Conservation (phyloP, 53 echinoderm and acorn worm genomes). For the Hippasteria phrygiana region DNA sequence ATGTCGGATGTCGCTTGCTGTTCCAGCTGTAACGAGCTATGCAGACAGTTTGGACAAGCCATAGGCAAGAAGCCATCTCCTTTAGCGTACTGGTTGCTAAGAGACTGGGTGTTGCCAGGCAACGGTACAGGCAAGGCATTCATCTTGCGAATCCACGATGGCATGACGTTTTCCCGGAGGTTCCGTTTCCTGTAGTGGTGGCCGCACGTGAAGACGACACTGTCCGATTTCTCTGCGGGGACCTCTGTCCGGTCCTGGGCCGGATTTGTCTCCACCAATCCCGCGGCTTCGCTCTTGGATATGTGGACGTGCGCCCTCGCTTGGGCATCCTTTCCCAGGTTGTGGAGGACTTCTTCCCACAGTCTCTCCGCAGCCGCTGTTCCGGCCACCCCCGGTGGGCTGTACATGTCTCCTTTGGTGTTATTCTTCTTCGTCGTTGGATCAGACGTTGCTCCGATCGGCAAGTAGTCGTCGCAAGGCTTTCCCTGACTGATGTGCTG, state of each 20-base stretch:
- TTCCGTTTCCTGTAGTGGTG: conserved; percentile 77
- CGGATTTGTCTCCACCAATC: conserved; percentile 45
- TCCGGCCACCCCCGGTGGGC: conserved; percentile 14
- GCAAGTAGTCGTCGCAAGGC: conserved; percentile 51
- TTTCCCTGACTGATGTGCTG: conserved; percentile 55
- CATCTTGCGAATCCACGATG: conserved; percentile 72
- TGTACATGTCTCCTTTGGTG: neutral
- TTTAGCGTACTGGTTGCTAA: conserved; percentile 71
- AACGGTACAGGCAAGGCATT: conserved; percentile 75
- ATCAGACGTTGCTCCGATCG: neutral
- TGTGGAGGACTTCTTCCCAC: conserved; percentile 86
- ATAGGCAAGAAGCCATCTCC: conserved; percentile 71
- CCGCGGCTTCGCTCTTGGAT: conserved; percentile 62
- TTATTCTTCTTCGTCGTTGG: conserved; percentile 60
- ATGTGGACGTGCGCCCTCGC: conserved; percentile 69
- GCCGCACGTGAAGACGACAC: conserved; percentile 85
- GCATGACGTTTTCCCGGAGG: conserved; percentile 55
- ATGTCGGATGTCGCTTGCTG: conserved; percentile 5
- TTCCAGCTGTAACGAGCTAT: conserved; percentile 71
- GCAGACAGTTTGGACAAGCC: conserved; percentile 82
- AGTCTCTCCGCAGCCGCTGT: conserved; percentile 79
- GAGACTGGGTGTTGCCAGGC: conserved; percentile 73
- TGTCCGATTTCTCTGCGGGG: conserved; percentile 33
- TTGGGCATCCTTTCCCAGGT: conserved; percentile 75
- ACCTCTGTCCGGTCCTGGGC: neutral